A percentile compares a stretch with the other conserved stretches of the same genome.
phyloP scores from a whole-genome alignment of 2,888 invertebrate genomes.

The Drosophila basisetae region DNA sequence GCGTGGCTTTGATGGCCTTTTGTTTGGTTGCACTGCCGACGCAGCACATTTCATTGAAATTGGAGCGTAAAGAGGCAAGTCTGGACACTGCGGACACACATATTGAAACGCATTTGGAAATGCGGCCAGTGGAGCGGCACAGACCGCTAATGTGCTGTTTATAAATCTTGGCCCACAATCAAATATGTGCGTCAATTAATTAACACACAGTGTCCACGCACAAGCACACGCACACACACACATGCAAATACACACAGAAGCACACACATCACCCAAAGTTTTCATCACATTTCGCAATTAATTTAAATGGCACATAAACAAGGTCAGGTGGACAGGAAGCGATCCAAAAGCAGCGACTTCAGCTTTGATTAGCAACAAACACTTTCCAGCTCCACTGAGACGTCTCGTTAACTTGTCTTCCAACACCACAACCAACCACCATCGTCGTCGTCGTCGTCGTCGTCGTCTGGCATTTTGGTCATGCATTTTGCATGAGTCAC shows the following conservation, averaged over 20 bases:
- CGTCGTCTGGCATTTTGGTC: slow-evolving; percentile 51
- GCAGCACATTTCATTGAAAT: slow-evolving; percentile 58
- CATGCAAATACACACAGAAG: neutral
- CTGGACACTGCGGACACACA: slow-evolving; percentile 33
- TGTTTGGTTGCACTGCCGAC: slow-evolving; percentile 29
- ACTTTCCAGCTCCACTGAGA: slow-evolving; percentile 68
- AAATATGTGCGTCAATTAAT: slow-evolving; percentile 72
- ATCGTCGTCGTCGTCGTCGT: neutral
- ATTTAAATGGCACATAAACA: slow-evolving; percentile 72
- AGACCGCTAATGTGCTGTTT: slow-evolving; percentile 55
- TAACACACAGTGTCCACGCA: slow-evolving; percentile 40
- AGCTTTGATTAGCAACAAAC: slow-evolving; percentile 73
- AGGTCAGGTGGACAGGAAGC: slow-evolving; percentile 22
- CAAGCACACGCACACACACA: slow-evolving; percentile 15
- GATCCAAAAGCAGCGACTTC: slow-evolving; percentile 28
- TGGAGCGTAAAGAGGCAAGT: slow-evolving; percentile 57
- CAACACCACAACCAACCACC: slow-evolving; percentile 2
- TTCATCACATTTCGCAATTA: slow-evolving; percentile 75
- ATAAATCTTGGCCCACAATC: slow-evolving; percentile 68
- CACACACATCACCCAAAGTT: slow-evolving; percentile 51
- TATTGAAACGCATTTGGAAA: slow-evolving; percentile 50
- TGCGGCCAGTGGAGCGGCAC: slow-evolving; percentile 49
- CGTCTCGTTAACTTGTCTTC: slow-evolving; percentile 71
- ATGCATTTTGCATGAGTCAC: slow-evolving; percentile 75
- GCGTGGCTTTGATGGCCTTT: slow-evolving; percentile 40